Base-by-base conservation (phyloP, 2,797 vertebrate species). In the Serranus cabrilla region DNA sequence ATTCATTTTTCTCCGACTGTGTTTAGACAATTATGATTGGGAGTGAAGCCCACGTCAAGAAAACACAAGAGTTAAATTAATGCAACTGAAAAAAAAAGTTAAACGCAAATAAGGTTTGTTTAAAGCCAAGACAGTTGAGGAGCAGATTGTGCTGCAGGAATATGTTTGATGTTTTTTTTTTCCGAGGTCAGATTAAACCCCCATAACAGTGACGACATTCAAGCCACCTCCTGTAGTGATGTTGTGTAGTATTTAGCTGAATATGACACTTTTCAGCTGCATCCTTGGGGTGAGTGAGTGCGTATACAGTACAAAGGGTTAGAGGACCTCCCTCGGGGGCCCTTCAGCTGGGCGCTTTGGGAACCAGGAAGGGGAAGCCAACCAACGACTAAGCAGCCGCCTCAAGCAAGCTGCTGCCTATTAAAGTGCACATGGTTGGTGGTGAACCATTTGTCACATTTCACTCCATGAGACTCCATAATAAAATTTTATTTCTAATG, bases 281-380 rank as follows among this genome's bases (percentile, higher is more conserved):
- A 69, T 81, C 57, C 49, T 68, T 17, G 7, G 56, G 58, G 61
- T 11, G 7, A 49, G 27, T 78, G 51, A 10, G 59, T 56, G 50
- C 52, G 69, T 37, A 64, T 39, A 76, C 42, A 73, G 64, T 50
- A 78, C 65, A 83, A 68, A 61, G 52, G 68, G 54, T 82, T 16
- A 66, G 66, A 51, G 49, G 78, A 83, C 68, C 74, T 86, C 56
- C 39, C 66, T 61, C 4, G 12, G 50, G 34, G 63, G 21, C 46
- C 60, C 58, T 66, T 71, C 56, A 59, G 37, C 20, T 43, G 46
- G 31, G 63, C 34, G 52, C 45, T 17, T 20, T 7, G 23, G 60
- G 66, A 51, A 43, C 65, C 65, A 31, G 34, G 2, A 68, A 54
- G 8, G 17, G 34, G 74, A 75, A 70, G 25, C 40, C 50, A 40